Percentiles rank a stretch among this genome's conserved stretches.
Evolutionary conservation across 2,797 vertebrate genomes (phyloP).

Genomic region (Rhinatrema bivittatum): DNA sequence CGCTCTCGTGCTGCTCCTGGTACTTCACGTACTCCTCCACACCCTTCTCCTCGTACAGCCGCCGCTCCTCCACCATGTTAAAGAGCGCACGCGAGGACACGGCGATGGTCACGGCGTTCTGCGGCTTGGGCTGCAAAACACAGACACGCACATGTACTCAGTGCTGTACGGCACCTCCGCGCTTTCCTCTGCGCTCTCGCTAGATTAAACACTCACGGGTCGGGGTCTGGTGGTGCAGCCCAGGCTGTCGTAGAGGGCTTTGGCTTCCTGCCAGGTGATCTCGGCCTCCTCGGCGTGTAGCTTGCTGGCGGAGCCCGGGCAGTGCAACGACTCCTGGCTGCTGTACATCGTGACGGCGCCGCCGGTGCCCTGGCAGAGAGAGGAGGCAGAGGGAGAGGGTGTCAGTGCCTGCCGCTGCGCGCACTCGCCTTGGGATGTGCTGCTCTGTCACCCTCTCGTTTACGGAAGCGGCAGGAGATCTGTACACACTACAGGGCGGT

Average conservation of each 20-base stretch:
- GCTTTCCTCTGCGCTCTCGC: neutral
- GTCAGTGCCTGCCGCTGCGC: neutral
- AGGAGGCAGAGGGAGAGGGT: neutral
- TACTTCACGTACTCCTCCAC: slow-evolving; percentile 80
- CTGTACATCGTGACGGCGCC: too few species aligned
- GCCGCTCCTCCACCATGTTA: slow-evolving; percentile 75
- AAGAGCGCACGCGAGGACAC: slow-evolving; percentile 88
- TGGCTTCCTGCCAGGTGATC: slow-evolving; percentile 35
- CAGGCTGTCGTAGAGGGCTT: slow-evolving; percentile 38
- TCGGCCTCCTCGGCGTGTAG: slow-evolving; percentile 15
- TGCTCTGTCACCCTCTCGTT: too few species aligned
- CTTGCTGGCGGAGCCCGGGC: too few species aligned
- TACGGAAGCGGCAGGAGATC: too few species aligned
- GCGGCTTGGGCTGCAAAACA: slow-evolving; percentile 74
- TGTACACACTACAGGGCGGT: too few species aligned
- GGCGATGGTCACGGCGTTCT: slow-evolving; percentile 78
- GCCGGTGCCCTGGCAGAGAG: neutral
- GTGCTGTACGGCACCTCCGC: too few species aligned
- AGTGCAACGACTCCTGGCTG: too few species aligned
- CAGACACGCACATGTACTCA: too few species aligned
- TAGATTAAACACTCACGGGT: slow-evolving; percentile 45
- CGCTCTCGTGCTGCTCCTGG: slow-evolving; percentile 71
- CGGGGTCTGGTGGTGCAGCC: slow-evolving; percentile 26
- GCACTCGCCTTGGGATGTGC: fast-evolving
- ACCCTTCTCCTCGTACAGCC: slow-evolving; percentile 73